phyloP scores from a whole-genome alignment of 2,797 vertebrate genomes.

The Falco naumanni region DNA sequence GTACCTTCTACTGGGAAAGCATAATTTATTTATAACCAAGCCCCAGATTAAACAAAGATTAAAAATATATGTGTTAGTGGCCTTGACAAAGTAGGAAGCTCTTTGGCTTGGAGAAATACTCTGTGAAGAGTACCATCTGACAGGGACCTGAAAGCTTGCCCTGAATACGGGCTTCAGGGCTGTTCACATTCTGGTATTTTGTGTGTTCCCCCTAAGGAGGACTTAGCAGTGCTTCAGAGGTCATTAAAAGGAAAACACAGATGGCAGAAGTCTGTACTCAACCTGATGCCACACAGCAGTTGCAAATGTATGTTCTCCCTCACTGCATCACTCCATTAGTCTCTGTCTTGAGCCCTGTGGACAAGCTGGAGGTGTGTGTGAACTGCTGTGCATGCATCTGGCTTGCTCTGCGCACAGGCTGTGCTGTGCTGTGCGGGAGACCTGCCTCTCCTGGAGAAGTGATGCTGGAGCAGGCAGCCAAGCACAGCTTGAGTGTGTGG shows the following conservation, averaged over 20 bases:
- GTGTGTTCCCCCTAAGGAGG: not conserved
- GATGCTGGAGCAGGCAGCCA: not conserved
- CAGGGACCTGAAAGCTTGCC: not conserved
- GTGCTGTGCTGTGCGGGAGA: not conserved
- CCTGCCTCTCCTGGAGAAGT: not conserved
- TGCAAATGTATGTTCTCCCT: not conserved
- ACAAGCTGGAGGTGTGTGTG: not conserved
- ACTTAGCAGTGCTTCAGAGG: not conserved
- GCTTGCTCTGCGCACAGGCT: not conserved
- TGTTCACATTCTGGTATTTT: not conserved
- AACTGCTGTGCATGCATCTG: not conserved
- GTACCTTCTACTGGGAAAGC: not conserved
- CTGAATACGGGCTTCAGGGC: not conserved
- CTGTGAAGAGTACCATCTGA: not conserved
- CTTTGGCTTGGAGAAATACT: not conserved
- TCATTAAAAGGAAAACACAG: not conserved
- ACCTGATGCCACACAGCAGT: not conserved
- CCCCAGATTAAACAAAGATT: not conserved
- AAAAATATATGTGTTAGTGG: not conserved
- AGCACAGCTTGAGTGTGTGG: accelerated
- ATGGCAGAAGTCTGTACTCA: not conserved
- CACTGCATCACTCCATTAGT: not conserved
- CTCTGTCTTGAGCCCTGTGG: not conserved
- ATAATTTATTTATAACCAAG: not conserved
- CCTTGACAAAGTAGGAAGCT: not conserved